Conservation (phyloP, 2,113 vertebrate genomes). For the Riparia riparia region DNA sequence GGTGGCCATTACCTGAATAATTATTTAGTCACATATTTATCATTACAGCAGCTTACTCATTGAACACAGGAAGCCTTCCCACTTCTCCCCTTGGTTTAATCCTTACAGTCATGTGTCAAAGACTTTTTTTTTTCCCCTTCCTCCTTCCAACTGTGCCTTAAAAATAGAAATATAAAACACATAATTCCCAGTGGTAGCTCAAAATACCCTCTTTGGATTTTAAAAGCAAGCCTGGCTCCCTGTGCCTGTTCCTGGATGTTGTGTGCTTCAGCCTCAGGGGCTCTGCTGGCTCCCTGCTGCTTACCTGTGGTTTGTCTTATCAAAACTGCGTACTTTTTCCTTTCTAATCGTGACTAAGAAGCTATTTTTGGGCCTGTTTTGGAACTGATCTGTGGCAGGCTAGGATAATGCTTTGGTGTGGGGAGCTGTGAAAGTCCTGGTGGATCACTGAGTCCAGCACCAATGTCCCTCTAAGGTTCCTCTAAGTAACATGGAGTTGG, state of each 20-base stretch:
- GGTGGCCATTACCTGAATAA: neutral
- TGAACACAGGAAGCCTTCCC: neutral
- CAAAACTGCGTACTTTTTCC: neutral
- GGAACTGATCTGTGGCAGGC: neutral
- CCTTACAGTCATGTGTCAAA: neutral
- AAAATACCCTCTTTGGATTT: neutral
- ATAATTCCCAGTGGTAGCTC: neutral
- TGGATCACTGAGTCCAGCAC: neutral
- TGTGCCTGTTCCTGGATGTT: no score
- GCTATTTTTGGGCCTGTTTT: neutral
- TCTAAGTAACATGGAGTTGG: accelerated
- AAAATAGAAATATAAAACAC: neutral
- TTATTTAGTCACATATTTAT: neutral
- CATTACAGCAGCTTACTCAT: conserved; percentile 23
- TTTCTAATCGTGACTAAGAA: neutral
- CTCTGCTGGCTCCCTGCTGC: neutral
- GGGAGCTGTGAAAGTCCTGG: neutral
- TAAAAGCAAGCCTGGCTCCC: neutral
- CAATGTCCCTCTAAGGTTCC: no score
- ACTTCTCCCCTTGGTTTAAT: neutral
- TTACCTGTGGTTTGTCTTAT: neutral
- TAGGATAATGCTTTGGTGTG: neutral
- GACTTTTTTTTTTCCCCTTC: neutral
- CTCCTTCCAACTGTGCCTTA: neutral
- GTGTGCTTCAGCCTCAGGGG: accelerated